Base-by-base conservation (phyloP, 2,888 invertebrate species). In the Agonopterix heracliana region DNA sequence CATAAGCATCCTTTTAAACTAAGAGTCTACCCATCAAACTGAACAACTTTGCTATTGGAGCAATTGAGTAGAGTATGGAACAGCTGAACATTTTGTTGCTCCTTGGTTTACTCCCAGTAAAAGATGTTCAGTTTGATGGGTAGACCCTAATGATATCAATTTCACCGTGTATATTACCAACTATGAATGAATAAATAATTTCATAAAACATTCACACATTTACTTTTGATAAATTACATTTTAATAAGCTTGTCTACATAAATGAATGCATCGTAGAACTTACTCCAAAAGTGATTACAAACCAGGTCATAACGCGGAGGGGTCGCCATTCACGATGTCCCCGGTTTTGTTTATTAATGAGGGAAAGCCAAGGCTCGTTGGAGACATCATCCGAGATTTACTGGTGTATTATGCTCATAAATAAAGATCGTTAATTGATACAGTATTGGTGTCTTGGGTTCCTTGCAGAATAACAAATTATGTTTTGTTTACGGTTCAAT, bases 341-440 rank as follows among this genome's bases (percentile, higher is more conserved):
- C 48, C 51, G 48, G 53, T 55, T 64, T 70, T 70, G 66, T 66
- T 66, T 71, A 51, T 51, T 51, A 74, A 73, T 71, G 71, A 71
- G 66, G 48, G 56, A 59, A 55, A 55, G 57, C 57, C 60, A 65
- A 58, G 63, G 59, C 54, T 59, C 59, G 61, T 55, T 60, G 62
- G 66, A 68, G 68, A 71, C 68, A 65, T 61, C 64, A 67, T 65
- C 68, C 65, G 61, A 74, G 77, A 80, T 78, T 79, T 78, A 78
- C 71, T 68, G 73, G 73, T 61, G 68, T 69, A 71, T 74, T 66
- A 66, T 61, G 52, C 64, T 70, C 70, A 75, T 75, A 72, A 76
- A 78, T 76, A 74, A 73, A 75, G 65, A 73, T 73, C 56, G 66
- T 35, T 49, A 46, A 48, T 52, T 52, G 46, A 45, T 51, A 51